Percentiles rank a stretch among this genome's conserved stretches.
Conservation (phyloP, 2,888 invertebrate species). For the Nowickia ferox region DNA sequence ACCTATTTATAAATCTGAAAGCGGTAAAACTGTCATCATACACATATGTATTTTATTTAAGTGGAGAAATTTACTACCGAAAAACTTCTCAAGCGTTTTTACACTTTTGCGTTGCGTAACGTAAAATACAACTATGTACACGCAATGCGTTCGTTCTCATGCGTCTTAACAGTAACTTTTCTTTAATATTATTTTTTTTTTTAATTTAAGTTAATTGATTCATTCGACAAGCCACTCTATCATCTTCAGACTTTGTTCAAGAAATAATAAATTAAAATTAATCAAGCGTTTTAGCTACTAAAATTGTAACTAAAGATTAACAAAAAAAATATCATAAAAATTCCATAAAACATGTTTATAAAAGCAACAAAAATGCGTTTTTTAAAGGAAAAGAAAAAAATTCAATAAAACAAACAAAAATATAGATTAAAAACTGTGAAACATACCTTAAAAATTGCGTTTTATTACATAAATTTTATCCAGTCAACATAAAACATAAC, state of each 20-base stretch:
- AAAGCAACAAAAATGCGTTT: conserved; percentile 49
- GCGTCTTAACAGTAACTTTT: conserved; percentile 21
- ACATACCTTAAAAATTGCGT: conserved; percentile 50
- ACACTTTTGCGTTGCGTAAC: conserved; percentile 39
- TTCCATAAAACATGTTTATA: conserved; percentile 28
- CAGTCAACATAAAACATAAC: background rate
- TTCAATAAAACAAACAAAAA: conserved; percentile 31
- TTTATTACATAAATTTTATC: conserved; percentile 40
- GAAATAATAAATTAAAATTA: conserved; percentile 21
- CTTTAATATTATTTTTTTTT: conserved; percentile 46
- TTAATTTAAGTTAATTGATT: conserved; percentile 28
- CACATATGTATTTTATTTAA: conserved; percentile 44
- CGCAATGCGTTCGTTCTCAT: conserved; percentile 32
- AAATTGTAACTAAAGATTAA: conserved; percentile 34
- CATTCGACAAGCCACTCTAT: conserved; percentile 23
- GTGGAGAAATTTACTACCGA: conserved; percentile 33
- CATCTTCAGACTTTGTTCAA: conserved; percentile 8
- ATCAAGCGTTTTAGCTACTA: conserved; percentile 51
- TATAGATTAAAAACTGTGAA: conserved; percentile 36
- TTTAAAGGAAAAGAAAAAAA: conserved; percentile 14
- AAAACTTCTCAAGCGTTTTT: conserved; percentile 21
- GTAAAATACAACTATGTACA: conserved; percentile 32
- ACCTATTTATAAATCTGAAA: background rate
- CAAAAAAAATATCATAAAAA: conserved; percentile 27
- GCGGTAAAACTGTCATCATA: conserved; percentile 39